Base-by-base conservation (phyloP, 2,113 vertebrate genomes). In the Melospiza georgiana region DNA sequence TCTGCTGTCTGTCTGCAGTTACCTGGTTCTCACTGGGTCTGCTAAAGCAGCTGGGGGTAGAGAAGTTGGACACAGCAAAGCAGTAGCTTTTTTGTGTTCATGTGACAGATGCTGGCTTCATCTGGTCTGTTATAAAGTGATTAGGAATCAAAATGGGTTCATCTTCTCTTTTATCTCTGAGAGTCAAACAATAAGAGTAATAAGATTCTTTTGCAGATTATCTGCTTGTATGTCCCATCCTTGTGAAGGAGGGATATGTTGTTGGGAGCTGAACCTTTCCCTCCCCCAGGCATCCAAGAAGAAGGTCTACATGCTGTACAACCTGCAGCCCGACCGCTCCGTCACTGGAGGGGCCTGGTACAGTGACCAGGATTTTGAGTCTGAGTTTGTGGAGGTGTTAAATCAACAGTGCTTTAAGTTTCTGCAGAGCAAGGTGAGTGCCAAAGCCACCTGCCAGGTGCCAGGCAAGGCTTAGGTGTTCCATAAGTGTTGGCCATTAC, bases 341-440 rank as follows among this genome's bases (percentile, higher is more conserved):
- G 99, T 99, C 92, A 99, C 99, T 1, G 99, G 99, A 2, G 99
- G 99, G 5, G 99, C 99, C 35, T 99, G 99, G 99, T 99, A 99
- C 96, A 99, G 99, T 31, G 99, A 99, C 97, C 99, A 99, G 91
- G 99, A 99, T 95, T 99, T 99, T n/a, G 99, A 99, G 97, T 99
- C 99, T 1, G 99, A 99, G 96, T 99, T 99, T 92, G 99, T 99
- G 65, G 99, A 99, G 84, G 99, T 99, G 71, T 98, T 99, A 84
- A 99, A 99, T 96, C 99, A 99, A 89, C 99, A 99, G 95, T 99
- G 99, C 92, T 99, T 99, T 94, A 99, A 99, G 91, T 99, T 99
- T 93, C 97, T 99, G 23, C 99, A 99, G 95, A 98, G 98, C 86
- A 99, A 99, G 98, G 99, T 99, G 84, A 98, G 96, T 71, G 51